These are phyloP conservation scores for Diglossa cyanea DNA, from an alignment of 2,797 vertebrate genomes.

Conservation along the genomic window DNA sequence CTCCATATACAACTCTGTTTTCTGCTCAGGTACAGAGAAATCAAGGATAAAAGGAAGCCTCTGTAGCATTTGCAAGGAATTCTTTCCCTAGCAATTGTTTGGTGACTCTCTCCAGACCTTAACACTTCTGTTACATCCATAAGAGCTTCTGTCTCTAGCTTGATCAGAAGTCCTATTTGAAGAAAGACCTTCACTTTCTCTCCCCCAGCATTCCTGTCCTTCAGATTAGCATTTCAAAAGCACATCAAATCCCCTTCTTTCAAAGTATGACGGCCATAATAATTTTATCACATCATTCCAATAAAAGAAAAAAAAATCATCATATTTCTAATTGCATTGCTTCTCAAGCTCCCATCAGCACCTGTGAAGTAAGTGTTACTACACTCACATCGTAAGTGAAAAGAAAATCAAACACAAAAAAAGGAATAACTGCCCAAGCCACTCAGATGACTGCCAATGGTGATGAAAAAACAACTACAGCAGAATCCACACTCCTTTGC, in stretches of 20 bases:
- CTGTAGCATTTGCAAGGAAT: background rate
- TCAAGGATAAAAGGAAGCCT: background rate
- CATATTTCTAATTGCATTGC: background rate
- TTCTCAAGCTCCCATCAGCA: background rate
- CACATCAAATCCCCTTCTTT: background rate
- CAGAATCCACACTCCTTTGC: background rate
- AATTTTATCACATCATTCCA: background rate
- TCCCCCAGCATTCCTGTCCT: background rate
- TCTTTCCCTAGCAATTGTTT: background rate
- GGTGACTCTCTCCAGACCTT: background rate
- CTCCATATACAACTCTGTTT: background rate
- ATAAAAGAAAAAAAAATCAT: background rate
- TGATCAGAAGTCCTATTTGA: background rate
- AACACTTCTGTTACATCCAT: background rate
- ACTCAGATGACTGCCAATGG: background rate
- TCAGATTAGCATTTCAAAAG: conserved; percentile 1
- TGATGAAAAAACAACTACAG: background rate
- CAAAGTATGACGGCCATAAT: background rate
- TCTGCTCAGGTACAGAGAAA: background rate
- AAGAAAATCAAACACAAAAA: background rate
- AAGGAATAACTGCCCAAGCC: background rate
- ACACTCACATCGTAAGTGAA: background rate
- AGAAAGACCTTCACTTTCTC: background rate
- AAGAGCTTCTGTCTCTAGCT: background rate
- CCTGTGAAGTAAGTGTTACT: background rate